Percentiles rank a stretch among this genome's conserved stretches.
phyloP scores from a whole-genome alignment of 92 coral and sea anemone genomes.

The Epizoanthus ramosus region DNA sequence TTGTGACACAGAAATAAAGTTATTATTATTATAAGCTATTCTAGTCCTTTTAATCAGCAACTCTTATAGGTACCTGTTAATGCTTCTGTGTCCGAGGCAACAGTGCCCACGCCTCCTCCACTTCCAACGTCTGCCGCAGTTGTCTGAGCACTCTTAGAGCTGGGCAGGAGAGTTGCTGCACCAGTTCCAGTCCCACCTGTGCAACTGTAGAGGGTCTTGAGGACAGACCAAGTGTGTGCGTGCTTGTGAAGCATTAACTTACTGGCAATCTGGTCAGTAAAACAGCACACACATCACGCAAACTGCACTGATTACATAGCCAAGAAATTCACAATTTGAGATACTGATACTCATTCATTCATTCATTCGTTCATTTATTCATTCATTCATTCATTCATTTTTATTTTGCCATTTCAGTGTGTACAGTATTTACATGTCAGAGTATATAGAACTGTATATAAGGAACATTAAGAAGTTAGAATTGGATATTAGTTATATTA shows the following conservation, averaged over 20 bases:
- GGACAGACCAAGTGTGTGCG: conserved; percentile 95
- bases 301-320: too few relatives aligned
- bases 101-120: conserved; percentile 70
- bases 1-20: background rate
- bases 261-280: conserved; percentile 72
- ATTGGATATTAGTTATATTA: too few relatives aligned
- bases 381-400: too few relatives aligned
- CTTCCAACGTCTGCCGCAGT: conserved; percentile 61
- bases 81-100: conserved; percentile 62
- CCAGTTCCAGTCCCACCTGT: conserved; percentile 62
- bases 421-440: too few relatives aligned
- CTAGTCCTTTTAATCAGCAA: background rate
- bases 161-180: conserved; percentile 53
- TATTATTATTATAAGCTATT: too few relatives aligned
- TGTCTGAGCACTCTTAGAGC: conserved; percentile 55
- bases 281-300: background rate
- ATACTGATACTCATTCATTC: too few relatives aligned
- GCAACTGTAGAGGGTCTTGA: conserved; percentile 88
- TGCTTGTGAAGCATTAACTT: conserved; percentile 81
- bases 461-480: too few relatives aligned
- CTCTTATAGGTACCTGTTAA: conserved; percentile 55
- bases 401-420: too few relatives aligned
- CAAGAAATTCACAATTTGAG: too few relatives aligned
- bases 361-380: too few relatives aligned
- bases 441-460: too few relatives aligned